These are phyloP conservation scores for Bubalus kerabau DNA, from an alignment of 2,113 vertebrate genomes.

Conservation along the genomic window DNA sequence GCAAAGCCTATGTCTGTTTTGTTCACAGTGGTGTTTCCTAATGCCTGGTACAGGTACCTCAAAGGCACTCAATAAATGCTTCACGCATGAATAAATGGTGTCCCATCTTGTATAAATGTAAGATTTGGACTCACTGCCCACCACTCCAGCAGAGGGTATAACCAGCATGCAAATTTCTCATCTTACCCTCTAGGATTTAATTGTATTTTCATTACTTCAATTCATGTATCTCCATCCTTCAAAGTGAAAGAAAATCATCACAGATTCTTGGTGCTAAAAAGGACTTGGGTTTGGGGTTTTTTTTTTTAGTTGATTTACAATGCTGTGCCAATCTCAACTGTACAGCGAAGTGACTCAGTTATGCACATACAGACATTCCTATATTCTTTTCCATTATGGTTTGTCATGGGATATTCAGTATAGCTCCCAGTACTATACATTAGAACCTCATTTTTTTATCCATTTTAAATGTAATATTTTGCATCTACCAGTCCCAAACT, in stretches of 20 bases:
- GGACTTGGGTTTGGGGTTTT: neutral
- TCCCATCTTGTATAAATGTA: neutral
- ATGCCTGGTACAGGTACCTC: neutral
- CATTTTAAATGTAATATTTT: neutral
- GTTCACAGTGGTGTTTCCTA: neutral
- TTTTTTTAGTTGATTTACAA: neutral
- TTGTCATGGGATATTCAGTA: neutral
- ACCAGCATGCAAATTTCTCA: neutral
- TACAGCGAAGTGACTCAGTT: neutral
- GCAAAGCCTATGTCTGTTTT: neutral
- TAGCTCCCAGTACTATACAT: neutral
- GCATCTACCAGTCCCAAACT: neutral
- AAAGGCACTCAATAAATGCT: neutral
- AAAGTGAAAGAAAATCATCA: neutral
- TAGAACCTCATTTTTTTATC: neutral
- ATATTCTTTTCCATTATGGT: neutral
- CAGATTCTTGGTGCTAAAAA: neutral
- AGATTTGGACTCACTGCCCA: neutral
- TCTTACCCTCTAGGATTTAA: neutral
- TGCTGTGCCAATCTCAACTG: neutral
- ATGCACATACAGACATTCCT: neutral
- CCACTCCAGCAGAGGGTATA: too few species aligned
- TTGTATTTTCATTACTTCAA: neutral
- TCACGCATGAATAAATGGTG: neutral
- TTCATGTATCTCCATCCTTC: neutral